Evolutionary conservation across 2,888 invertebrate species (phyloP).

Genomic region (Tenthredo notha): DNA sequence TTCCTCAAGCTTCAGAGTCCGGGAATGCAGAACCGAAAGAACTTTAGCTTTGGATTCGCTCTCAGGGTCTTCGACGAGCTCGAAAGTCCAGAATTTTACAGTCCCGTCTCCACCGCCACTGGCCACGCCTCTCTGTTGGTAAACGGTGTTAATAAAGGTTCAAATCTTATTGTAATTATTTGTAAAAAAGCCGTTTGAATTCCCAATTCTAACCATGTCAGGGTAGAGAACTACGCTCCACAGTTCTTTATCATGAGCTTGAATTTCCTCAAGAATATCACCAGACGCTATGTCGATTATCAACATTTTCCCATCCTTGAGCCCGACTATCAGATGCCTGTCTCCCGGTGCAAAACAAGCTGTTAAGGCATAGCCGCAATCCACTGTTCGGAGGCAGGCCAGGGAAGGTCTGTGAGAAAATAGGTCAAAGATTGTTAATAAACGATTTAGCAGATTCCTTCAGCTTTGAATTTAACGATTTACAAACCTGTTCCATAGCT

Average conservation of each 20-base stretch:
- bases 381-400: conserved; percentile 83
- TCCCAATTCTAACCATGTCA: conserved; percentile 83
- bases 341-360: conserved; percentile 94
- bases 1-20: conserved; percentile 93
- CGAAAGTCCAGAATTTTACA: conserved; percentile 97
- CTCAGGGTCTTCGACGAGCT: conserved; percentile 86
- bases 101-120: conserved; percentile 94
- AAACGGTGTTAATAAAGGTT: conserved; percentile 63
- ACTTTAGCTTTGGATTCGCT: conserved; percentile 85
- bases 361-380: conserved; percentile 85
- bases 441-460: not conserved
- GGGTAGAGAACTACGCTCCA: conserved; percentile 90
- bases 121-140: conserved; percentile 85
- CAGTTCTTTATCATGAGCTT: conserved; percentile 90
- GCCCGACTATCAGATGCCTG: conserved; percentile 92
- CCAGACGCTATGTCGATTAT: conserved; percentile 93
- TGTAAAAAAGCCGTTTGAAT: not conserved
- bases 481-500: conserved; percentile 93
- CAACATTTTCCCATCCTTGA: conserved; percentile 90
- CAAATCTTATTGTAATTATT: conserved; percentile 16
- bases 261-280: conserved; percentile 88
- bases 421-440: conserved; percentile 35
- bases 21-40: conserved; percentile 88
- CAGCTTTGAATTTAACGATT: not conserved
- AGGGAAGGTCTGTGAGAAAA: conserved; percentile 80